phyloP scores from a whole-genome alignment of 1,140 invertebrate genomes.

The Saccostrea cuccullata region DNA sequence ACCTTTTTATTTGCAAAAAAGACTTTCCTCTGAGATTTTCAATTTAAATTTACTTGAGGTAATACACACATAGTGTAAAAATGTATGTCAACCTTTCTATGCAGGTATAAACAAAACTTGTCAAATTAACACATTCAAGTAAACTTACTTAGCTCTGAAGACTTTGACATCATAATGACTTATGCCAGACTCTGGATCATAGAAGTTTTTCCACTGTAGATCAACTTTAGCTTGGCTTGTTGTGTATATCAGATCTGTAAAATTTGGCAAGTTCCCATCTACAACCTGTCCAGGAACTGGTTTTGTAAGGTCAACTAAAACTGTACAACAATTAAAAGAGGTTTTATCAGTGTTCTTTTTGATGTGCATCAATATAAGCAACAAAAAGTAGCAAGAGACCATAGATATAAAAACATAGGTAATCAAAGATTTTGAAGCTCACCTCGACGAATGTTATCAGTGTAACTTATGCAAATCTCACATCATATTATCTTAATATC shows the following conservation, averaged over 20 bases:
- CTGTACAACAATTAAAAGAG: conserved; percentile 27
- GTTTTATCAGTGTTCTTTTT: not conserved
- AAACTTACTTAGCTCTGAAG: conserved; percentile 52
- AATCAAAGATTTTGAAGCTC: too few species aligned
- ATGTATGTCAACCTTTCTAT: too few species aligned
- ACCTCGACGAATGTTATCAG: too few species aligned
- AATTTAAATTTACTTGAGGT: too few species aligned
- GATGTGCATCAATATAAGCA: not conserved
- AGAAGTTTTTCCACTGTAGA: conserved; percentile 63
- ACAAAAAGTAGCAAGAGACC: too few species aligned
- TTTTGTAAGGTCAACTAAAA: conserved; percentile 62
- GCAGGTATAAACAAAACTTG: not conserved
- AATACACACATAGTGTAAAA: too few species aligned
- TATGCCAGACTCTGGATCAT: conserved; percentile 67
- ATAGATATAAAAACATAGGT: too few species aligned
- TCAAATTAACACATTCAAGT: conserved; percentile 21
- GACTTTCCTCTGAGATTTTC: too few species aligned
- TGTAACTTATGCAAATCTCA: too few species aligned
- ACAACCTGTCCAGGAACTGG: conserved; percentile 62
- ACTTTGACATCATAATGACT: conserved; percentile 61
- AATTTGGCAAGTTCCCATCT: conserved; percentile 57
- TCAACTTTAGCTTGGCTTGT: conserved; percentile 55
- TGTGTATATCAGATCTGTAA: conserved; percentile 53
- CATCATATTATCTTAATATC: too few species aligned
- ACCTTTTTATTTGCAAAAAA: too few species aligned